Evolutionary conservation across 23 tunicate genomes (phyloP).

Genomic region (Clavelina lepadiformis): DNA sequence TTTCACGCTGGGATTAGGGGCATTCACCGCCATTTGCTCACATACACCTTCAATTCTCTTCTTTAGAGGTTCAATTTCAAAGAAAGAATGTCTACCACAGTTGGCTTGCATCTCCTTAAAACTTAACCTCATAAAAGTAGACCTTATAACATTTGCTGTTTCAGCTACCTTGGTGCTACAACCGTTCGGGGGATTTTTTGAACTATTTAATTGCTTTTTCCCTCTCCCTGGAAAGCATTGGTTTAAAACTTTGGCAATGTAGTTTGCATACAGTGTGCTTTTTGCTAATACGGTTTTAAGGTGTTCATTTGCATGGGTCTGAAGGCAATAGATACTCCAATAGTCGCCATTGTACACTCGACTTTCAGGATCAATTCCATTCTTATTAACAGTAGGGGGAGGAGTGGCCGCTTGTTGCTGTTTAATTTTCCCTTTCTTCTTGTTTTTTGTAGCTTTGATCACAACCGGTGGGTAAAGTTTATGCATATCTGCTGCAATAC

Average conservation of each 20-base stretch:
- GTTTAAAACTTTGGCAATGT: slow-evolving; percentile 7
- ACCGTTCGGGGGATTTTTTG: no score
- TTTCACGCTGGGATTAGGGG: slow-evolving; percentile 8
- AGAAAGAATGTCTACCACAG: background rate
- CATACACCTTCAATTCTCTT: slow-evolving; percentile 12
- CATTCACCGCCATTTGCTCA: slow-evolving; percentile 3
- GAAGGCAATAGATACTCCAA: slow-evolving; percentile 48
- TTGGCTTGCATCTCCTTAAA: slow-evolving; percentile 1
- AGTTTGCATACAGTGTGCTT: slow-evolving; percentile 21
- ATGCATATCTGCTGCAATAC: no score
- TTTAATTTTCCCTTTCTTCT: slow-evolving; percentile 4
- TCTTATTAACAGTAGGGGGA: background rate
- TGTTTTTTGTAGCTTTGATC: slow-evolving; percentile 1
- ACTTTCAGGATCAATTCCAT: background rate
- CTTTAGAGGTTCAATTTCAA: slow-evolving; percentile 19
- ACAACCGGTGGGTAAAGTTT: no score
- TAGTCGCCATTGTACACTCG: slow-evolving; percentile 18
- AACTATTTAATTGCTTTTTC: no score
- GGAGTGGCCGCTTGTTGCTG: no score
- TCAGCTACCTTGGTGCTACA: no score
- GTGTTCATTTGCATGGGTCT: slow-evolving; percentile 33
- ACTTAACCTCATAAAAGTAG: background rate
- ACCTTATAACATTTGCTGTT: no score
- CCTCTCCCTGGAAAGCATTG: slow-evolving; percentile 3
- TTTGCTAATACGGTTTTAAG: slow-evolving; percentile 4